Evolutionary conservation across 1,140 invertebrate species (phyloP), one percentile per base, ranked within the genome.

Genomic region (Drosophila varians): DNA sequence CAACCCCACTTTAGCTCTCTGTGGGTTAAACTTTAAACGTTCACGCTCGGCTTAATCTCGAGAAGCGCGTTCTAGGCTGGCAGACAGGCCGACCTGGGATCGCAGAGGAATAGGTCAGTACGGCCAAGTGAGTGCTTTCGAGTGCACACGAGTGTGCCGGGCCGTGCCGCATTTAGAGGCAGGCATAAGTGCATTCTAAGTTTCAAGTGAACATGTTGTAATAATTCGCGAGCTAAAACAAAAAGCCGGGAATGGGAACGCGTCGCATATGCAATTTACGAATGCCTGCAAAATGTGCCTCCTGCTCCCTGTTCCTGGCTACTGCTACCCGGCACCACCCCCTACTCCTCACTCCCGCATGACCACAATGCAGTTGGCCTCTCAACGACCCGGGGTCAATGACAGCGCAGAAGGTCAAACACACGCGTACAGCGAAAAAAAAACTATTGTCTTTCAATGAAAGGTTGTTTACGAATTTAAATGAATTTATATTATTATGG

Each of bases 81-180:
- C 75, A 70, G 54, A 56, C 74, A 68, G 61, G 57, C 55, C 69
- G 72, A 80, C 77, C 73, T 72, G 46, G 57, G 70, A 77, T 89
- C 84, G 53, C 60, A 89, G 79, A 84, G 84, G 87, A 90, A 90
- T 90, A 90, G 87, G 87, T 90, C 87, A 90, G 87, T 89, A 72
- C 83, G 74, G 77, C 64, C 56, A 64, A 64, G 55, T 56, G 60
- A 80, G 77, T 65, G 68, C 66, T 78, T 76, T 52, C 45, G 47
- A 62, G 62, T 55, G 69, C 34, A 23, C 21, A 25, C 51, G 64
- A 64, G 61, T 64, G 58, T 65, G 58, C 31, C 43, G 7, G 12
- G 26, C 31, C 12, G 8, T 8, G 16, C 42, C 40, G 11, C 40
- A 16, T 8, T 18, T 3, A 48, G 42, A 47, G 49, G 46, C 28